Percentiles rank a stretch among this genome's conserved stretches.
These are phyloP conservation scores for Varecia variegata DNA, from an alignment of 2,797 vertebrate species.

Conservation along the genomic window DNA sequence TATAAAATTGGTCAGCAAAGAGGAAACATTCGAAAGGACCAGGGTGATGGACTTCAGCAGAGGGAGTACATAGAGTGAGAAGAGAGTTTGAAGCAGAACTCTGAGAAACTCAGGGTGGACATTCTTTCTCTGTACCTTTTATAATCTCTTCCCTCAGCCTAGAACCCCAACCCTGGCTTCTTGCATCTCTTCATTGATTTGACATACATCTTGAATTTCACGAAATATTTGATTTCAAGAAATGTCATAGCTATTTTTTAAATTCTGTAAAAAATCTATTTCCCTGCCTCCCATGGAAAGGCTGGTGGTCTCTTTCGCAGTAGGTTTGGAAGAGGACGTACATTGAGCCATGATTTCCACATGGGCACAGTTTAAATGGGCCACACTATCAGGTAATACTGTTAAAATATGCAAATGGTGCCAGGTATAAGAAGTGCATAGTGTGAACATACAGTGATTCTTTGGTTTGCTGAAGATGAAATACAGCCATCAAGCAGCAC, in stretches of 20 bases:
- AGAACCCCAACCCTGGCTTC: neutral
- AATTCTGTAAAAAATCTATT: neutral
- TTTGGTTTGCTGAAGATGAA: neutral
- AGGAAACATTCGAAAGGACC: neutral
- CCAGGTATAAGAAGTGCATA: constrained; percentile 25
- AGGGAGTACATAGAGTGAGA: neutral
- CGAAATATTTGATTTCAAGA: constrained; percentile 31
- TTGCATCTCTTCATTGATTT: neutral
- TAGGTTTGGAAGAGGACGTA: neutral
- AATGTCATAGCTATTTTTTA: neutral
- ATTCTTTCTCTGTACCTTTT: neutral
- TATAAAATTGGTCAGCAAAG: neutral
- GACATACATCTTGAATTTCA: neutral
- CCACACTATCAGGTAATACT: neutral
- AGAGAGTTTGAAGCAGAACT: neutral
- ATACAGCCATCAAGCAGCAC: neutral
- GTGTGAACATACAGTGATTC: neutral
- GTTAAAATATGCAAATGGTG: neutral
- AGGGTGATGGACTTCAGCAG: neutral
- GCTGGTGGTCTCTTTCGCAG: neutral
- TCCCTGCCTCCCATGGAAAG: constrained; percentile 12
- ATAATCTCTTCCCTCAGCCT: neutral
- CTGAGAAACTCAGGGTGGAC: neutral
- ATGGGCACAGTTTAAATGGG: neutral
- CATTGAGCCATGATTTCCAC: neutral